phyloP scores from a whole-genome alignment of 2,797 vertebrate species.

The Cichlasoma orientale region DNA sequence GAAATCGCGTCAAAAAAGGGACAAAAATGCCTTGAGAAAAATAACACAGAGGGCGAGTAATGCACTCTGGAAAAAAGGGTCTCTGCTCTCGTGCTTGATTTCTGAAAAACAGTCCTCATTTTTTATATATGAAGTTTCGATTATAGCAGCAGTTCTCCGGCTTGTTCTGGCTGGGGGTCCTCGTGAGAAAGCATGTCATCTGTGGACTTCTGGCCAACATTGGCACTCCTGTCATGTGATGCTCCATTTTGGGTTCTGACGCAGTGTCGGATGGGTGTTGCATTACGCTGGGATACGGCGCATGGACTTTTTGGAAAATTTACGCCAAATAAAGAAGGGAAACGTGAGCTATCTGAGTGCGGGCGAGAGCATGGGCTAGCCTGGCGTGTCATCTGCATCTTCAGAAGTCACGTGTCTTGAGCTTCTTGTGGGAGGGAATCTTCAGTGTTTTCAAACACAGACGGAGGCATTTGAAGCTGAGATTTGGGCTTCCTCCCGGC shows the following conservation, averaged over 20 bases:
- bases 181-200: slow-evolving; percentile 34
- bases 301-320: neutral
- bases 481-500: slow-evolving; percentile 47
- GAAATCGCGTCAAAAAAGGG: slow-evolving; percentile 54
- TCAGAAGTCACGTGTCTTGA: neutral
- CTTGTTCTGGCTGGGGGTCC: slow-evolving; percentile 22
- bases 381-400: neutral
- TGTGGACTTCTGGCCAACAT: slow-evolving; percentile 2
- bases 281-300: slow-evolving; percentile 19
- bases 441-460: slow-evolving; percentile 44
- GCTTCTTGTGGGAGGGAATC: slow-evolving; percentile 29
- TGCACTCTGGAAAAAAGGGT: slow-evolving; percentile 10
- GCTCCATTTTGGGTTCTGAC: slow-evolving; percentile 41
- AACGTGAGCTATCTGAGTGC: neutral
- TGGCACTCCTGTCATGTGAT: slow-evolving; percentile 28
- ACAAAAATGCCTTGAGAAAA: slow-evolving; percentile 39
- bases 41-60: slow-evolving; percentile 17
- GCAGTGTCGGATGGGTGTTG: slow-evolving; percentile 5
- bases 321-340: slow-evolving; percentile 1
- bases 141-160: slow-evolving; percentile 37
- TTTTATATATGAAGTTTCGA: slow-evolving; percentile 59
- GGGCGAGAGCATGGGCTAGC: neutral
- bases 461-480: slow-evolving; percentile 32
- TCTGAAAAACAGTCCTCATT: slow-evolving; percentile 53
- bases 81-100: slow-evolving; percentile 18